phyloP scores from a whole-genome alignment of 2,888 invertebrate genomes.

The Merodon equestris region DNA sequence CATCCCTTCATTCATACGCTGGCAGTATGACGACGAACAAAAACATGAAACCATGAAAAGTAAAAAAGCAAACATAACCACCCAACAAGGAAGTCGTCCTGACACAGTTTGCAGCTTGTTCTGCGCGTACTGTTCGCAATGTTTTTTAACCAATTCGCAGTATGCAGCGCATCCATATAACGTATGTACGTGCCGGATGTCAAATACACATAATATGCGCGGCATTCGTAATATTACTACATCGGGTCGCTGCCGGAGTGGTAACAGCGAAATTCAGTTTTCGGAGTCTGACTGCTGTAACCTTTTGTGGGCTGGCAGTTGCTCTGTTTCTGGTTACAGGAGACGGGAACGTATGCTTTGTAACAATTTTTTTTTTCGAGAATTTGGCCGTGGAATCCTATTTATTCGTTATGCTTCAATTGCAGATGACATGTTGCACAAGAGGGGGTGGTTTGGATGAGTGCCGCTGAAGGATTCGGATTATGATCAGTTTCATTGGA shows the following conservation, averaged over 20 bases:
- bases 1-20: background rate
- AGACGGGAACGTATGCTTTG: background rate
- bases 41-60: too few relatives aligned
- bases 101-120: conserved; percentile 30
- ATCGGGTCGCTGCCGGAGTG: background rate
- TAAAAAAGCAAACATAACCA: background rate
- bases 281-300: background rate
- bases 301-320: background rate
- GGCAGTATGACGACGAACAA: background rate
- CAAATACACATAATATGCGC: conserved; percentile 41
- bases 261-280: too few relatives aligned
- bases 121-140: background rate
- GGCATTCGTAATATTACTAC: conserved; percentile 24
- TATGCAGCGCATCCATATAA: conserved; percentile 24
- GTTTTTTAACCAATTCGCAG: conserved; percentile 8
- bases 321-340: too few relatives aligned
- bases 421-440: conserved; percentile 43
- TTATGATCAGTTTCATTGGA: too few relatives aligned
- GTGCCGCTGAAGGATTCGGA: too few relatives aligned
- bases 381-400: conserved; percentile 22
- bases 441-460: background rate
- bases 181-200: conserved; percentile 26
- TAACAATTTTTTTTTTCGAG: conserved; percentile 9
- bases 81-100: conserved; percentile 37
- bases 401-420: conserved; percentile 1